Evolutionary conservation across 2,113 vertebrate species (phyloP), one percentile per base, ranked within the genome.

Genomic region (Melanocharis versteri): DNA sequence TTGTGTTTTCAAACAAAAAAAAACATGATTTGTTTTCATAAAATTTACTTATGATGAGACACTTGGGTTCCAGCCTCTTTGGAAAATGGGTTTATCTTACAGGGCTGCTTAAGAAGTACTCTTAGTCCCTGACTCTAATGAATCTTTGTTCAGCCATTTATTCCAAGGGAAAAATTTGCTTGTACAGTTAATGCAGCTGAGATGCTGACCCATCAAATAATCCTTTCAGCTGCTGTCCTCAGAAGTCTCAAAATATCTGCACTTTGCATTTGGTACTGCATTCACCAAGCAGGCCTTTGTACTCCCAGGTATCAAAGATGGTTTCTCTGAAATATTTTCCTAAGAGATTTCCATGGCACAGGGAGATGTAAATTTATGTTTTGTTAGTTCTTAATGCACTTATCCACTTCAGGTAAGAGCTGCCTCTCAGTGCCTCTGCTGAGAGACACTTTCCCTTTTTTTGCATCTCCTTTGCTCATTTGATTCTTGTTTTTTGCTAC

Each of bases 171-270:
- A 56, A 40, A 89, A 54, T 20, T n/a, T 2, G 2, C 42, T 70
- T 39, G 12, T 9, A 20, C 19, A 45, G 47, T 93, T 88, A 87
- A 51, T 83, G 86, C 68, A 89, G 68, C 83, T 87, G 83, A 92
- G 77, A 69, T 94, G 83, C 83, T 91, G 91, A 94, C 45, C 83
- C 61, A 75, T 93, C 64, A 37, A 17, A 40, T 73, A 68, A 78
- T 91, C 51, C 89, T 69, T 96, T 90, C 88, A 92, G 71, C 83
- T 77, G 71, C 85, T 86, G 58, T 88, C 33, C 71, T 91, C 45
- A 69, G 45, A 56, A 86, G 37, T 56, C 95, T 94, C 23, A 45
- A 61, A 72, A 64, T 85, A 80, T 19, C 71, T 42, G 3, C 50
- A 35, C 54, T 85, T 82, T 85, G 51, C 51, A 31, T 94, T 77